Base-by-base conservation (phyloP, 1,140 invertebrate genomes). In the Bombus balteatus region DNA sequence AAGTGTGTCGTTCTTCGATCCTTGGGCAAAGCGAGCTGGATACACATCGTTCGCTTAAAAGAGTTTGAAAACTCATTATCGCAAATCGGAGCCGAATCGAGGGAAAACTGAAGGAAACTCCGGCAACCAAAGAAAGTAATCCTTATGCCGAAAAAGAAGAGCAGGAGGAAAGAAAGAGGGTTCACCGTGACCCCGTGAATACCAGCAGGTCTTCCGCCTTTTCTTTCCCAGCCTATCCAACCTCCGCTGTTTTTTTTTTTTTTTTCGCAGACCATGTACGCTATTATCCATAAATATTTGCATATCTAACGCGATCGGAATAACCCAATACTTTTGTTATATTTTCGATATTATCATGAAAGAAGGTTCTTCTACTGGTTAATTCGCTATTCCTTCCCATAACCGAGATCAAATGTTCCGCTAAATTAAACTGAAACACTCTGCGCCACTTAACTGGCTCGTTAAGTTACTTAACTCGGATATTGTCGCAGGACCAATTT, bases 41-140 rank as follows among this genome's bases (percentile, higher is more conserved):
- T 83, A 70, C 70, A 77, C 32, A 43, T 47, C 4, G 43, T 68
- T 39, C 74, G 66, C 47, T 85, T 71, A 80, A 85, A 72, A 71
- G 57, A 85, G 76, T 85, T 80, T 73, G 57, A 57, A 73, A 80
- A 70, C 76, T 80, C 83, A 80, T 85, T 85, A 85, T 85, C 83
- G 57, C 68, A 53, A 80, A 80, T 73, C 83, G 83, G 32, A 32
- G 25, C n/a, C 10, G 68, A 79, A 84, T 62, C 76, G 76, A 12
- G 53, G 1, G 9, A 76, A 18, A 37, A 47, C 10, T 12, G 43
- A 57, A 53, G 34, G 8, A n/a, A 76, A 59, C n/a, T 25, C 10
- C 39, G 15, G 12, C 12, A 71, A 10, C 9, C 12, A 13, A 62
- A 18, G 57, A 62, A 32, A 70, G 32, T 10, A 34, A 68, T 22